Evolutionary conservation across 2,797 vertebrate genomes (phyloP).

Genomic region (Epinephelus awoara): DNA sequence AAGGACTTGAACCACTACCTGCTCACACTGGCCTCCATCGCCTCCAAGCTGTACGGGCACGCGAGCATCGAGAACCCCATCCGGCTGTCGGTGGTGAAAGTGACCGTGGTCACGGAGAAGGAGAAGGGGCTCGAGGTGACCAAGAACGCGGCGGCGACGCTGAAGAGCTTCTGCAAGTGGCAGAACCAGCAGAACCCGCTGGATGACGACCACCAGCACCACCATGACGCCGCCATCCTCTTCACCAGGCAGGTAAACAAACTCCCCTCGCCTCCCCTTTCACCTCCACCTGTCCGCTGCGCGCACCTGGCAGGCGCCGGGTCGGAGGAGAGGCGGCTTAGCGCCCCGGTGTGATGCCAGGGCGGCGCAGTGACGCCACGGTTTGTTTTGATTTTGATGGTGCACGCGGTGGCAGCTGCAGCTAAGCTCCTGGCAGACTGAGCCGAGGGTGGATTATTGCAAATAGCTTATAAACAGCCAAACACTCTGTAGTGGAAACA

Average conservation of each 20-base stretch:
- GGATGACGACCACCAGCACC: conserved; percentile 92
- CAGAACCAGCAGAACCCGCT: conserved; percentile 96
- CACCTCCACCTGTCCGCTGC: conserved; percentile 31
- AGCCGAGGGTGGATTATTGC: neutral
- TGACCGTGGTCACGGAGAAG: conserved; percentile 88
- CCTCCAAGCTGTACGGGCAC: conserved; percentile 95
- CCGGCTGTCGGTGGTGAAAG: conserved; percentile 93
- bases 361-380: conserved; percentile 48
- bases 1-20: conserved; percentile 95
- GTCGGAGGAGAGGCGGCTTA: neutral
- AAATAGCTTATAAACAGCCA: neutral
- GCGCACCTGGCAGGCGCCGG: conserved; percentile 2
- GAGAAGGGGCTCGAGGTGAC: conserved; percentile 93
- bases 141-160: conserved; percentile 95
- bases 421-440: neutral
- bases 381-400: conserved; percentile 64
- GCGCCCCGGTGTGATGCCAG: conserved; percentile 26
- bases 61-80: conserved; percentile 98
- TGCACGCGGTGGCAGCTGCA: conserved; percentile 37
- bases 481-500: neutral
- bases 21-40: conserved; percentile 94
- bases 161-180: conserved; percentile 99
- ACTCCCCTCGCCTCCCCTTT: neutral
- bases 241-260: conserved; percentile 97
- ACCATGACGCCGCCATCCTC: conserved; percentile 97